Evolutionary conservation across 2,113 vertebrate species (phyloP).

Genomic region (Odocoileus virginianus): DNA sequence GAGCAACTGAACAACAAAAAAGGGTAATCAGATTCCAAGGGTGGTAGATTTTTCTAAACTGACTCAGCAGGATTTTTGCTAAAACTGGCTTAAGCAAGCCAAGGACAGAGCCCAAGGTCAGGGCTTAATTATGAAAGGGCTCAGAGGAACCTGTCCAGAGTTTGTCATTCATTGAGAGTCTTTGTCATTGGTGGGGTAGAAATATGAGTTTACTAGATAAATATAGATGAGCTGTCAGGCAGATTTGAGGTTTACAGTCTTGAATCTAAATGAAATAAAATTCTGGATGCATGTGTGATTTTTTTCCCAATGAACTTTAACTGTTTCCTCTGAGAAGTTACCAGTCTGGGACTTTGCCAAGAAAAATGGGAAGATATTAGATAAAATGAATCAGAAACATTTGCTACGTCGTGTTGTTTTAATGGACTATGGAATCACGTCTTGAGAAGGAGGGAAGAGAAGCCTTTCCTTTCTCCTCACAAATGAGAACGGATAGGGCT

Average conservation of each 20-base stretch:
- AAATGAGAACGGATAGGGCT: neutral
- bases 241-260: neutral
- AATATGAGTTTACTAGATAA: neutral
- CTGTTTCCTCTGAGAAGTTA: neutral
- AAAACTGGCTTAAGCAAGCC: neutral
- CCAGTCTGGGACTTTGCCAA: neutral
- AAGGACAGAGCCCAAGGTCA: neutral
- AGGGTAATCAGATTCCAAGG: neutral
- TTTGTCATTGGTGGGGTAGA: neutral
- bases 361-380: neutral
- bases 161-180: neutral
- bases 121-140: neutral
- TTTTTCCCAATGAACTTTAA: neutral
- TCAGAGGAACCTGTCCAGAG: neutral
- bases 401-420: neutral
- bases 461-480: neutral
- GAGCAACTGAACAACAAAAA: neutral
- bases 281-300: neutral
- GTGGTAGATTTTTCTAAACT: neutral
- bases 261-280: conserved; percentile 4
- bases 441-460: neutral
- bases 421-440: neutral
- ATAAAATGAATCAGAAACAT: neutral
- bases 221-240: neutral
- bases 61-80: neutral